Evolutionary conservation across 2,797 vertebrate species (phyloP).

Genomic region (Emydoidea blandingii): DNA sequence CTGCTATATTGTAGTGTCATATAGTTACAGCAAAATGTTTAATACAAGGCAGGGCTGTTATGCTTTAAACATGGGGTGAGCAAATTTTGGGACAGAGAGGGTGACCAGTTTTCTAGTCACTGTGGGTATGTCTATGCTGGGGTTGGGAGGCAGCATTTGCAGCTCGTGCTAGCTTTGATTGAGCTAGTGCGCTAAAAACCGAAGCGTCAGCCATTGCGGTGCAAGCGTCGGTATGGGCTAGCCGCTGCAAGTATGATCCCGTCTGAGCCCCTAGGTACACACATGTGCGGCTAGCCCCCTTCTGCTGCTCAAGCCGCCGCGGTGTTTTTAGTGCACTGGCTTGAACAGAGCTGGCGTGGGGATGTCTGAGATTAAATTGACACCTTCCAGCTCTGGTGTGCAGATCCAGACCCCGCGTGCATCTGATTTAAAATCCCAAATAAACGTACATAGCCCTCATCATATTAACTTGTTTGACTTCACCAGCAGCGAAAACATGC

Average conservation of each 20-base stretch:
- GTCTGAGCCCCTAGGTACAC: background rate
- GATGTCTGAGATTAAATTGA: background rate
- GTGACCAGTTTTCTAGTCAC: background rate
- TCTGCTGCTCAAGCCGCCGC: background rate
- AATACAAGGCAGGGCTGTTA: background rate
- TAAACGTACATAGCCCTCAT: background rate
- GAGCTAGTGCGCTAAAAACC: background rate
- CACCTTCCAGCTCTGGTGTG: background rate
- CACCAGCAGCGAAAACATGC: background rate
- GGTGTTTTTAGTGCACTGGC: background rate
- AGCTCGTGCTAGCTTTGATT: too few species aligned
- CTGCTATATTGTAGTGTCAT: background rate
- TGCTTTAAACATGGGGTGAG: background rate
- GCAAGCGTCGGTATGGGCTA: background rate
- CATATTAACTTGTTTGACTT: background rate
- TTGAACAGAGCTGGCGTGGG: background rate
- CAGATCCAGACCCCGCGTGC: background rate
- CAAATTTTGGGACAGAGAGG: background rate
- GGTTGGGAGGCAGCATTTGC: background rate
- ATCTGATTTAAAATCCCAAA: background rate
- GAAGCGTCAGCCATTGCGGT: background rate
- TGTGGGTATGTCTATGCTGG: background rate
- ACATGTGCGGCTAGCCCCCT: background rate
- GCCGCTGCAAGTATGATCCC: background rate
- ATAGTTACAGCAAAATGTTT: background rate